Evolutionary conservation across 2,888 invertebrate genomes (phyloP), one percentile per base, ranked within the genome.

Genomic region (Alentia gelatinosa): DNA sequence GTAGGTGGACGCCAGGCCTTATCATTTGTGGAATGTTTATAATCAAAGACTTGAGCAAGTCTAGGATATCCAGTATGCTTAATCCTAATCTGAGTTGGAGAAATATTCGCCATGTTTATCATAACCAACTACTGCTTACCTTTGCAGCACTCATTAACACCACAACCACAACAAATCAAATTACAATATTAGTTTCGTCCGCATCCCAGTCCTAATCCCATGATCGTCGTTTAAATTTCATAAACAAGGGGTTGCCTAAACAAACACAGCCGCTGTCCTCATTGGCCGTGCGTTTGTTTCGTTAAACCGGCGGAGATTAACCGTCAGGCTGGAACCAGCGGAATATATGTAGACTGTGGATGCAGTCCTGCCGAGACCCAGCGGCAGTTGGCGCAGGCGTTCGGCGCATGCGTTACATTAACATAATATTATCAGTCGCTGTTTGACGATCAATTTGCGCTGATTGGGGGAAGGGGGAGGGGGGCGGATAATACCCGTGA

Each of bases 401-500:
- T 19, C 75, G n/a, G 37, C 30, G 75, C 19, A 15, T 19, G 19
- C 50, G 50, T 50, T 50, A 50, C 50, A 26, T 37, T 37, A 75
- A n/a, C n/a, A 75, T 37, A 75, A 75, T 75, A 75, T 75, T 75
- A 33, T 75, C 75, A 75, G 9, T 75, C n/a, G 75, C 4, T 3
- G 75, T 19, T n/a, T 75, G 4, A 75, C n/a, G 30, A 75, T 75
- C 75, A 75, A 75, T 75, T 75, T 30, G 75, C 30, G 75, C 3
- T 75, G 75, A 75, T 75, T 75, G 75, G 75, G 30, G 30, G 75
- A 75, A 26, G n/a, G 75, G 75, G 30, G 30, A 56, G 23, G n/a
- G n/a, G 30, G 37, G 75, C 30, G 1, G 5, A 75, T 75, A 75
- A 75, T 75, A n/a, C 75, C 30, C 75, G 75, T 75, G 75, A 75